Evolutionary conservation across 2,797 vertebrate genomes (phyloP), one percentile per base, ranked within the genome.

Genomic region (Catamblyrhynchus diadema): DNA sequence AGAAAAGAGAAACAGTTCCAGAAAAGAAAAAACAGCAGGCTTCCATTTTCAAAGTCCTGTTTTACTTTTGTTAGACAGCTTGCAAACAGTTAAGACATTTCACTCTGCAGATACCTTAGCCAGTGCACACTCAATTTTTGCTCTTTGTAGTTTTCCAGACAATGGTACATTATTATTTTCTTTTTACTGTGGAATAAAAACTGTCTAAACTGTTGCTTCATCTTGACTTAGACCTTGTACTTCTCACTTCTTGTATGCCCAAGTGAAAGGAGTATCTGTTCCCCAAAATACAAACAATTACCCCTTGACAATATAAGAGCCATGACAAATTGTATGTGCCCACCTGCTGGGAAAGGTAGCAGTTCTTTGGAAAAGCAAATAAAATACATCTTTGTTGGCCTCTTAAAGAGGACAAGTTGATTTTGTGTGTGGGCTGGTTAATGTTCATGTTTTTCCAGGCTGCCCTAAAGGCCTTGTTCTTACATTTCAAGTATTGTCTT

Each of bases 401-500:
- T 84, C 8, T 81, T 81, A 67, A 86, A 70, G 45, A 25, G 22
- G 60, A 73, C 45, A 79, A 81, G 73, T 84, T 93, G 66, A 75
- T 93, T 88, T 90, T 27, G 16, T 54, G 44, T 90, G 87, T 14
- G 59, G 51, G 80, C 82, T 93, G 74, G 65, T 69, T 89, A 83
- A 81, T 90, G 65, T 73, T 81, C 69, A 14, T 77, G 57, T 33
- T 91, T 93, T 94, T 87, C 64, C 61, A 87, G 71, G 42, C 81
- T 0, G 3, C 27, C 65, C 59, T 77, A 62, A 81, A 93, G 54
- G 39, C 69, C 95, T 94, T 97, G 82, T 96, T 95, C 89, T 86
- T 92, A 89, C 60, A 85, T 95, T 92, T n/a, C 4, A 33, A 57
- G 39, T 56, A 96, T 93, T 93, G 95, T 96, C 94, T 97, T 86